phyloP scores from a whole-genome alignment of 2,888 invertebrate genomes.

The Apamea epomidion region DNA sequence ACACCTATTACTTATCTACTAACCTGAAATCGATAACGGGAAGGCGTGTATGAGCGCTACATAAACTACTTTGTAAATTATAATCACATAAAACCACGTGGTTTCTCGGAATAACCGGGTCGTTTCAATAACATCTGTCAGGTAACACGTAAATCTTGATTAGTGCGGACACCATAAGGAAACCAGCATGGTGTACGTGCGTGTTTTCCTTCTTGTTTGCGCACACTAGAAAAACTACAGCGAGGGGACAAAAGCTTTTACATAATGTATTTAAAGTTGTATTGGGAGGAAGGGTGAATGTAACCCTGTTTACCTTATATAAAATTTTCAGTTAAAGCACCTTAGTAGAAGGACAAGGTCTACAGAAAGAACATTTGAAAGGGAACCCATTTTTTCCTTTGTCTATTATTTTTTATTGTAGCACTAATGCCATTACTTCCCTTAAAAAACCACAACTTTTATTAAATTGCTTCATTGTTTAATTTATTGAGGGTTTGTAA shows the following conservation, averaged over 20 bases:
- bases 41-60: constrained; percentile 40
- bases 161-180: constrained; percentile 73
- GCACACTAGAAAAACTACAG: constrained; percentile 37
- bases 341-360: background rate
- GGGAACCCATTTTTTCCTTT: background rate
- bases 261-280: constrained; percentile 71
- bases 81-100: constrained; percentile 72
- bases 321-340: constrained; percentile 55
- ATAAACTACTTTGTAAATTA: constrained; percentile 63
- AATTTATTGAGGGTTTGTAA: too few relatives aligned
- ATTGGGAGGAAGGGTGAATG: constrained; percentile 70
- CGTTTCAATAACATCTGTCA: constrained; percentile 74
- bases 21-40: constrained; percentile 62
- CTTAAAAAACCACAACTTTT: background rate
- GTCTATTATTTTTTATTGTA: background rate
- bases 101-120: constrained; percentile 77
- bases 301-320: constrained; percentile 67
- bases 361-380: background rate
- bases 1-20: constrained; percentile 57
- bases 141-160: constrained; percentile 76
- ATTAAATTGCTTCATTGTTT: background rate
- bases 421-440: too few relatives aligned
- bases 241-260: constrained; percentile 61
- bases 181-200: constrained; percentile 66
- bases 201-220: constrained; percentile 68